Base-by-base conservation (phyloP, 2,888 invertebrate species). In the Himalopsyche anomala region DNA sequence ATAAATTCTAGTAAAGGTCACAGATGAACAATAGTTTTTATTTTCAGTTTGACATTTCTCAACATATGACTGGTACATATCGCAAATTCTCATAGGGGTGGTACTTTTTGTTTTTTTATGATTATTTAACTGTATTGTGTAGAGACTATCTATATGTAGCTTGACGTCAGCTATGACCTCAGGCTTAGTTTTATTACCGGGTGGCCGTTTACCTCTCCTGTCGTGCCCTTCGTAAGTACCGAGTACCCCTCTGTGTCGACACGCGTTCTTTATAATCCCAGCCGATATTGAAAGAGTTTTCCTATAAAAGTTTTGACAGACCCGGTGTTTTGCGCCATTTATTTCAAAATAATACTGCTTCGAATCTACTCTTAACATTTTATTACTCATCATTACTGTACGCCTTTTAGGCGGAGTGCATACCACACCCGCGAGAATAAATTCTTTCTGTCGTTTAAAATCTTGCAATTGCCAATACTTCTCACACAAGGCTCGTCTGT, bases 341-440 rank as follows among this genome's bases (percentile, higher is more conserved):
- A 19, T 62, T 62, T 62, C 62, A 62, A 62, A 62, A 28, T 62
- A 62, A 62, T 62, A 62, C 19, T 62, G 62, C 62, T 62, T 62
- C 11, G 62, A n/a, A 62, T 62, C 62, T 9, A 62, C 28, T 19
- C 62, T n/a, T 11, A 28, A 15, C 62, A 62, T 62, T 62, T 62
- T 62, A 62, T 19, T 62, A 62, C 62, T 62, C 8, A 11, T 19
- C 62, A n/a, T 28, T 28, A 62, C 19, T 19, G 62, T 62, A 3
- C 62, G 62, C 2, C 19, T n/a, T 19, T 62, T 62, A 15, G 62
- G 62, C 15, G 62, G 19, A 8, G 28, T 19, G 28, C 19, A 62
- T 19, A 62, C 11, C 6, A 62, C 62, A 8, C 62, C 62, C 11
- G 62, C 28, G 6, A 62, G 62, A 19, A 62, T 62, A 62, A 62